phyloP scores from a whole-genome alignment of 2,113 vertebrate species.

The Oenanthe melanoleuca region DNA sequence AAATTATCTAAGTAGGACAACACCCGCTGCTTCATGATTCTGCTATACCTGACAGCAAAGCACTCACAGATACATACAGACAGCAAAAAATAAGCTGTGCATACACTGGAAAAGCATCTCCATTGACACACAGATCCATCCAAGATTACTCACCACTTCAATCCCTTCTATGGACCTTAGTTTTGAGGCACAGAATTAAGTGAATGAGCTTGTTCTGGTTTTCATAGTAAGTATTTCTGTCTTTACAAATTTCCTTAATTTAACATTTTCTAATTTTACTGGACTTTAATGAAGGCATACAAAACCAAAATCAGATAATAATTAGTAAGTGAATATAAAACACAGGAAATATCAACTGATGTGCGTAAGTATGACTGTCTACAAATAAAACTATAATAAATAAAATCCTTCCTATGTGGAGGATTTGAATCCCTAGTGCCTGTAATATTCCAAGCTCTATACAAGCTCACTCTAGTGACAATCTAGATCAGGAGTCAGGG shows the following conservation, averaged over 20 bases:
- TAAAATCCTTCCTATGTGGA: not conserved
- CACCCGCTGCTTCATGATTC: not conserved
- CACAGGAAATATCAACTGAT: not conserved
- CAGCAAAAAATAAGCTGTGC: not conserved
- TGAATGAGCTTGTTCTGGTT: not conserved
- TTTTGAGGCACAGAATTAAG: not conserved
- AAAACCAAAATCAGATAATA: not conserved
- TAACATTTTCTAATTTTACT: not conserved
- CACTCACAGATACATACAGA: not conserved
- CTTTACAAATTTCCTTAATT: not conserved
- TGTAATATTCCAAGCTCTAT: not conserved
- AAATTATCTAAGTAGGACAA: not conserved
- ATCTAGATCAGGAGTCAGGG: not conserved
- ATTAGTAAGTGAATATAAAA: not conserved
- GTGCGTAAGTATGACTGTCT: not conserved
- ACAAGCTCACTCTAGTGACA: not conserved
- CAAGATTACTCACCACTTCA: not conserved
- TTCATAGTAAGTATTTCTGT: not conserved
- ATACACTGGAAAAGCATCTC: not conserved
- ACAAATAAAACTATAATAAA: not conserved
- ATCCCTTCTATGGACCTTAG: not conserved
- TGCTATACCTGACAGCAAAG: not conserved
- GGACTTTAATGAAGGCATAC: not conserved
- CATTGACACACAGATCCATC: not conserved
- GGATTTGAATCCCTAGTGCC: not conserved